Evolutionary conservation across 1,140 invertebrate genomes (phyloP).

Genomic region (Prorops nasuta): DNA sequence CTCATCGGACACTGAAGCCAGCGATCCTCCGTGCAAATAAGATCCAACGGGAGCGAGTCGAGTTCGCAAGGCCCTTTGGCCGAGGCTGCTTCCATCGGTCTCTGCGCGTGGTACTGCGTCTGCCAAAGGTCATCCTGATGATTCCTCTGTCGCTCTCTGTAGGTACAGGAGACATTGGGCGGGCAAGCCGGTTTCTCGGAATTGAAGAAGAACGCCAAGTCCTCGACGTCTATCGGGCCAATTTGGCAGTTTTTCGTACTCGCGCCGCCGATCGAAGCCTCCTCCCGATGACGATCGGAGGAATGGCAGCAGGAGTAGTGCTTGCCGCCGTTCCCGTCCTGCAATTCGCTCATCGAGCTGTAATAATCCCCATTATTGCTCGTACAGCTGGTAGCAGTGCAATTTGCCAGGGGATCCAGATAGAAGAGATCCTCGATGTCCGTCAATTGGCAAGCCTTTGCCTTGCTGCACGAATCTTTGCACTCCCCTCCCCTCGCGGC

Average conservation of each 20-base stretch:
- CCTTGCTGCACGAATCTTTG: no score
- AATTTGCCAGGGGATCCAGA: no score
- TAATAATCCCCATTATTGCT: no score
- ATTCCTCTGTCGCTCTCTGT: background rate
- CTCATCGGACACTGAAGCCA: slow-evolving; percentile 41
- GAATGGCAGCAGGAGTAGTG: no score
- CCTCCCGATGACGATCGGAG: no score
- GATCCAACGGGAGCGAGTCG: slow-evolving; percentile 14
- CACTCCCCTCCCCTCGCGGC: no score
- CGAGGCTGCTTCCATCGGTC: no score
- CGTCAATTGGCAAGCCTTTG: no score
- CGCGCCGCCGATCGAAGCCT: no score
- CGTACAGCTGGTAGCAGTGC: no score
- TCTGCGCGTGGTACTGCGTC: background rate
- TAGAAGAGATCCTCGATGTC: no score
- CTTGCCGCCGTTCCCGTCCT: slow-evolving; percentile 8
- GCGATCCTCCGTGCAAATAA: slow-evolving; percentile 37
- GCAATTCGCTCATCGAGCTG: background rate
- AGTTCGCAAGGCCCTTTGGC: slow-evolving; percentile 10
- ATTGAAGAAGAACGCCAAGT: slow-evolving; percentile 26
- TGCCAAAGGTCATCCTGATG: background rate
- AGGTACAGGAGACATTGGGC: slow-evolving; percentile 1
- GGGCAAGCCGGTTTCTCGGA: background rate
- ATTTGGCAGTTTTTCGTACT: slow-evolving; percentile 9
- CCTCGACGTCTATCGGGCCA: slow-evolving; percentile 42